phyloP scores from a whole-genome alignment of 1,140 invertebrate species.

The Meteorus sp. region DNA sequence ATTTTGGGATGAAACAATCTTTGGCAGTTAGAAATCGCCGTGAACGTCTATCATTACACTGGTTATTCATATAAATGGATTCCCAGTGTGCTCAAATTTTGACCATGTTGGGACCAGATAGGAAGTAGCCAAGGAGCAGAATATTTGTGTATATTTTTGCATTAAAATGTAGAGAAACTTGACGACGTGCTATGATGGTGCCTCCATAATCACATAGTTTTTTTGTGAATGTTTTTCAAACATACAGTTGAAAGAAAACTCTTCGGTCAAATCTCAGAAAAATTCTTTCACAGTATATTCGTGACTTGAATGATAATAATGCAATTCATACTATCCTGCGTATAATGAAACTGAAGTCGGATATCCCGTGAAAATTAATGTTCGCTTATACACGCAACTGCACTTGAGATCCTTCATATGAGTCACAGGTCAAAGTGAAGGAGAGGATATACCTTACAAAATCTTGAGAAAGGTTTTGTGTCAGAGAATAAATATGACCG shows the following conservation, averaged over 20 bases:
- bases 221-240: neutral
- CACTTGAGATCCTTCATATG: neutral
- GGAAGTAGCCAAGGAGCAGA: too few relatives aligned
- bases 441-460: neutral
- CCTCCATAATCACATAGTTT: too few relatives aligned
- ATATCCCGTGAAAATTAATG: conserved; percentile 15
- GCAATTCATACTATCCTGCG: neutral
- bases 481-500: neutral
- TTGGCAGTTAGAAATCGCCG: too few relatives aligned
- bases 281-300: neutral
- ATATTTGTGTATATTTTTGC: too few relatives aligned
- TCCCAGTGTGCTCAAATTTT: too few relatives aligned
- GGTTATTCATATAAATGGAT: too few relatives aligned
- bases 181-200: too few relatives aligned
- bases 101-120: too few relatives aligned
- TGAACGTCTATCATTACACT: too few relatives aligned
- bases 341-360: conserved; percentile 12
- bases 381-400: conserved; percentile 4
- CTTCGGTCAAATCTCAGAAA: too few relatives aligned
- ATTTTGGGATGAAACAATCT: too few relatives aligned
- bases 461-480: conserved; percentile 10
- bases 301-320: conserved; percentile 16
- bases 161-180: too few relatives aligned
- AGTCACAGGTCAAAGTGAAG: conserved; percentile 11
- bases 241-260: neutral